Evolutionary conservation across 2,797 vertebrate species (phyloP).

Genomic region (Syndactyla subalaris): DNA sequence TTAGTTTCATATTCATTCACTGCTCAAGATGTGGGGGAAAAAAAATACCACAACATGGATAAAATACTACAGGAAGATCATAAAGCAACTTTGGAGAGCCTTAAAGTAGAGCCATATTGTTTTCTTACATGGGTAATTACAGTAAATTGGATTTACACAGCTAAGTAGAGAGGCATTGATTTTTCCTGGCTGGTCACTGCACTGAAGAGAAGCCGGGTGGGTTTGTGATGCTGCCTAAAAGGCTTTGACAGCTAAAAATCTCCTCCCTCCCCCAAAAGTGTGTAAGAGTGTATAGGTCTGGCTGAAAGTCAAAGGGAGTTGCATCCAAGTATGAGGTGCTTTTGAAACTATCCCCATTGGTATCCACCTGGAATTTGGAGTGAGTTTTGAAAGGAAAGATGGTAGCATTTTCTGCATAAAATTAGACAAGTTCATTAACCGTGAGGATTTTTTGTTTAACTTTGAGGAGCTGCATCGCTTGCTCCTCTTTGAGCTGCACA

Average conservation of each 20-base stretch:
- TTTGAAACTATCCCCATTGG: slow-evolving; percentile 30
- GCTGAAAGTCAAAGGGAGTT: slow-evolving; percentile 56
- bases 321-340: neutral
- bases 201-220: slow-evolving; percentile 3
- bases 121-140: slow-evolving; percentile 37
- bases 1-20: neutral
- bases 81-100: neutral
- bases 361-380: slow-evolving; percentile 42
- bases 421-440: slow-evolving; percentile 73
- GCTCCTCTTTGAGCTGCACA: slow-evolving; percentile 29
- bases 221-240: slow-evolving; percentile 20
- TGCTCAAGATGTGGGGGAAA: neutral
- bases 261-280: neutral
- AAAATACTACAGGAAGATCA: neutral
- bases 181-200: neutral
- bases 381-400: slow-evolving; percentile 40
- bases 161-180: slow-evolving; percentile 12
- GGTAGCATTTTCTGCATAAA: slow-evolving; percentile 66
- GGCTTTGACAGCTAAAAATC: slow-evolving; percentile 1
- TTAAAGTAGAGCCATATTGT: neutral
- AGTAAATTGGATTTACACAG: slow-evolving; percentile 30
- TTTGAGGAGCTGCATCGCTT: neutral
- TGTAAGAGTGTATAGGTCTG: neutral
- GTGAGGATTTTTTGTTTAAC: slow-evolving; percentile 40
- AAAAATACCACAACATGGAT: neutral